Percentiles rank a stretch among this genome's conserved stretches.
Conservation (phyloP, 2,113 vertebrate genomes). For the Colossoma macropomum region DNA sequence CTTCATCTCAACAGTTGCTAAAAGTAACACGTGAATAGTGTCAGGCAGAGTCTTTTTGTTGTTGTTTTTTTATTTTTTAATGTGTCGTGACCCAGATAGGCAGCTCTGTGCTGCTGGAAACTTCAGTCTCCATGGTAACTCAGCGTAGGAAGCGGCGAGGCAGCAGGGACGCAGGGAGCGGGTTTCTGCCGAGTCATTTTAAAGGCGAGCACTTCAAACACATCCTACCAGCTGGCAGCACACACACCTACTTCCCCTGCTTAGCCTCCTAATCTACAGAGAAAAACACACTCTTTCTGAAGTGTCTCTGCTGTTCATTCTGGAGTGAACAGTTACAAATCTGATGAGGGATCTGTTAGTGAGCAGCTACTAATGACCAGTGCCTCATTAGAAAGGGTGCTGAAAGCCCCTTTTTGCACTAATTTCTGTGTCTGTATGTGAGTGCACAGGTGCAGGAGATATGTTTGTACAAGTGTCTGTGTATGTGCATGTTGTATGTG, state of each 20-base stretch:
- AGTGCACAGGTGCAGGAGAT: background rate
- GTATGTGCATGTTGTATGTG: background rate
- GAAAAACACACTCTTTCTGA: background rate
- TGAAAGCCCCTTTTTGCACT: background rate
- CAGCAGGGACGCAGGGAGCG: constrained; percentile 25
- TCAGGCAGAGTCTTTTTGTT: background rate
- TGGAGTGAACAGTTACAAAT: background rate
- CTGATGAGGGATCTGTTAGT: background rate
- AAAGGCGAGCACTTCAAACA: constrained; percentile 39
- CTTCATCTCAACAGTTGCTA: background rate
- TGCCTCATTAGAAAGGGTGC: no score
- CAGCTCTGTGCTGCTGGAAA: constrained; percentile 65
- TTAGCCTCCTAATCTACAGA: constrained; percentile 11
- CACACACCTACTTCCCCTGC: background rate
- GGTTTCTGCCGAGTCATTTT: constrained; percentile 47
- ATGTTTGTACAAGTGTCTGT: background rate
- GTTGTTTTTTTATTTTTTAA: constrained; percentile 54
- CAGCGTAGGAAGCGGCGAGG: constrained; percentile 48
- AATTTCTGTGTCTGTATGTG: background rate
- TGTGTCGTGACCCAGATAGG: constrained; percentile 71
- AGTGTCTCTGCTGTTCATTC: background rate
- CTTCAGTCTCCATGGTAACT: constrained; percentile 76
- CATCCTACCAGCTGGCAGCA: constrained; percentile 25
- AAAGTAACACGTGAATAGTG: background rate
- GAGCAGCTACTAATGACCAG: background rate